Conservation (phyloP, 2,797 vertebrate species). For the Hipposideros larvatus region DNA sequence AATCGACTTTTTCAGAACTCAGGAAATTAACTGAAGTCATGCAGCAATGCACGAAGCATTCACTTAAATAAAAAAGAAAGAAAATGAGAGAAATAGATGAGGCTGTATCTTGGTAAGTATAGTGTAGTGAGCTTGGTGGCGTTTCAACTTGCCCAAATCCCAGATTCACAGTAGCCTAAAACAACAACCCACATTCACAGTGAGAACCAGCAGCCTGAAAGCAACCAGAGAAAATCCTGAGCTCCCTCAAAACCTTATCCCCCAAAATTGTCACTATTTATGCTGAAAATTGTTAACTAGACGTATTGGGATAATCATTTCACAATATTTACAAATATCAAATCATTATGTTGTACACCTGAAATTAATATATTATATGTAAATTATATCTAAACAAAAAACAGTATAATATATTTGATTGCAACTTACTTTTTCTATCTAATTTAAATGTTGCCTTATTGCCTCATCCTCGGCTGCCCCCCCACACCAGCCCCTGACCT, state of each 20-base stretch:
- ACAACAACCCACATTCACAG: not conserved
- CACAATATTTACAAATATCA: not conserved
- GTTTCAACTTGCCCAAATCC: not conserved
- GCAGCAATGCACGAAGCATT: not conserved
- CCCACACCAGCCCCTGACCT: too few species aligned
- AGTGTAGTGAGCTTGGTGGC: not conserved
- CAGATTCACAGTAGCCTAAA: not conserved
- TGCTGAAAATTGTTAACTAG: not conserved
- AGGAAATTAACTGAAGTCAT: not conserved
- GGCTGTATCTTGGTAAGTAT: not conserved
- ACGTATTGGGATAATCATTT: not conserved
- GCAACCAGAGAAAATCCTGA: not conserved
- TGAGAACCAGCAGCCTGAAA: not conserved
- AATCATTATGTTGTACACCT: not conserved
- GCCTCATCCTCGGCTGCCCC: too few species aligned
- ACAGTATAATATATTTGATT: not conserved
- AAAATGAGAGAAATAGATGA: not conserved
- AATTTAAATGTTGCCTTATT: not conserved
- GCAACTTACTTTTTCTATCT: not conserved
- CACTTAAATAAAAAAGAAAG: not conserved
- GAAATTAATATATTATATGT: not conserved
- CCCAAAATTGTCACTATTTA: not conserved
- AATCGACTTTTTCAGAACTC: not conserved
- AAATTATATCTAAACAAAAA: not conserved
- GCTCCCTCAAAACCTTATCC: not conserved